These are phyloP conservation scores for Rhagologus leucostigma DNA, from an alignment of 2,113 vertebrate genomes.

Conservation along the genomic window DNA sequence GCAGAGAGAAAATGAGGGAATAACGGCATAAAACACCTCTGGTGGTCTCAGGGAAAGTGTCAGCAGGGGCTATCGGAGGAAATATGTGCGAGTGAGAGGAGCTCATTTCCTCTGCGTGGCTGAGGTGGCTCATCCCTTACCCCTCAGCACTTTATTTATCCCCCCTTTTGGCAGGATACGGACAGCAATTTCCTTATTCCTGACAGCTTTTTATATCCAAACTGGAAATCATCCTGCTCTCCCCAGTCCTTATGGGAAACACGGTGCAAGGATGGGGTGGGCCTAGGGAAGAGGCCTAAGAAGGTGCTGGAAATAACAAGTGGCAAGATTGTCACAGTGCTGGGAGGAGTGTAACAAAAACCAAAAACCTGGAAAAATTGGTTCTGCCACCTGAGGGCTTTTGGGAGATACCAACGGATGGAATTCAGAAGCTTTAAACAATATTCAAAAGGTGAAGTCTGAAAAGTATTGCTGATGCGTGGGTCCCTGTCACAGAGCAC, in stretches of 20 bases:
- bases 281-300: background rate
- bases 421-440: background rate
- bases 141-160: background rate
- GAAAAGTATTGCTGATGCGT: background rate
- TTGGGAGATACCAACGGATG: background rate
- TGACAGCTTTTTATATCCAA: background rate
- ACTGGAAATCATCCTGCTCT: background rate
- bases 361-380: background rate
- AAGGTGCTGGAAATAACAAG: background rate
- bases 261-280: background rate
- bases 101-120: background rate
- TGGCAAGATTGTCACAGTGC: background rate
- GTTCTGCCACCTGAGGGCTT: background rate
- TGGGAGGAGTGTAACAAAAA: background rate
- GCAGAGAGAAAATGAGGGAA: background rate
- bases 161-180: background rate
- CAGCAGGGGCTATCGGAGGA: background rate
- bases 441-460: background rate
- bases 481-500: background rate
- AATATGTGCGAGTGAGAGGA: background rate
- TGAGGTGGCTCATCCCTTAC: background rate
- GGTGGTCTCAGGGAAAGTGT: background rate
- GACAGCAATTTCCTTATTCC: slow-evolving; percentile 2
- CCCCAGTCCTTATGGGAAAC: background rate
- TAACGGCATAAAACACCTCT: background rate